Evolutionary conservation across 2,888 invertebrate genomes (phyloP).

Genomic region (Agriopis leucophaearia): DNA sequence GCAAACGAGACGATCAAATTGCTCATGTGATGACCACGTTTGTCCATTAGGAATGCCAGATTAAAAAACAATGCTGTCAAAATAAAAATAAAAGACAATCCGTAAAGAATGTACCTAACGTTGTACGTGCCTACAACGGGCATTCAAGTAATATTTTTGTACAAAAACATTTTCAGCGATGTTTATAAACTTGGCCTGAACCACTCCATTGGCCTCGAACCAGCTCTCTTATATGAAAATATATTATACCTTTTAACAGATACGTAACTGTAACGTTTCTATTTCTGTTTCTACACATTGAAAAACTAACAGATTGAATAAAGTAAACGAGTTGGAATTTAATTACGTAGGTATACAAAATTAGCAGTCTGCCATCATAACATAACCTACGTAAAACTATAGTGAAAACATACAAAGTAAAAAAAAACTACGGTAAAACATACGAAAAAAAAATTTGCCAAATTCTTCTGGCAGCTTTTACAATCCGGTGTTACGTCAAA

Average conservation of each 20-base stretch:
- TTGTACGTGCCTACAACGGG: constrained; percentile 9
- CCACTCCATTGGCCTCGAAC: constrained; percentile 44
- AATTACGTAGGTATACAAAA: neutral
- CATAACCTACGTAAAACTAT: neutral
- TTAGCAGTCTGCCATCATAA: neutral
- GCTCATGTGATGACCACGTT: too few species aligned
- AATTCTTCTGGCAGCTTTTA: neutral
- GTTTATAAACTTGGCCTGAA: constrained; percentile 64
- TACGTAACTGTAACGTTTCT: constrained; percentile 12
- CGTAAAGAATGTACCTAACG: constrained; percentile 20
- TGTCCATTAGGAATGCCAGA: too few species aligned
- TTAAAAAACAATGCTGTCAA: neutral
- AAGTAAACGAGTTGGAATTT: neutral
- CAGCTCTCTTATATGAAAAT: constrained; percentile 41
- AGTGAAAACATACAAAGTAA: too few species aligned
- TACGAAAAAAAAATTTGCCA: constrained; percentile 1
- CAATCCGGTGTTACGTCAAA: neutral
- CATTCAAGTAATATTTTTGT: constrained; percentile 45
- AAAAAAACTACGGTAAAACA: too few species aligned
- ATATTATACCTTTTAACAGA: constrained; percentile 13
- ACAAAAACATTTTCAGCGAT: constrained; percentile 57
- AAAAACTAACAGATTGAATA: constrained; percentile 10
- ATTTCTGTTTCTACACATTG: constrained; percentile 13
- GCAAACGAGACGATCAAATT: too few species aligned
- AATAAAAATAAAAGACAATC: neutral